Base-by-base conservation (phyloP, 2,113 vertebrate species). In the Turdus rufiventris region DNA sequence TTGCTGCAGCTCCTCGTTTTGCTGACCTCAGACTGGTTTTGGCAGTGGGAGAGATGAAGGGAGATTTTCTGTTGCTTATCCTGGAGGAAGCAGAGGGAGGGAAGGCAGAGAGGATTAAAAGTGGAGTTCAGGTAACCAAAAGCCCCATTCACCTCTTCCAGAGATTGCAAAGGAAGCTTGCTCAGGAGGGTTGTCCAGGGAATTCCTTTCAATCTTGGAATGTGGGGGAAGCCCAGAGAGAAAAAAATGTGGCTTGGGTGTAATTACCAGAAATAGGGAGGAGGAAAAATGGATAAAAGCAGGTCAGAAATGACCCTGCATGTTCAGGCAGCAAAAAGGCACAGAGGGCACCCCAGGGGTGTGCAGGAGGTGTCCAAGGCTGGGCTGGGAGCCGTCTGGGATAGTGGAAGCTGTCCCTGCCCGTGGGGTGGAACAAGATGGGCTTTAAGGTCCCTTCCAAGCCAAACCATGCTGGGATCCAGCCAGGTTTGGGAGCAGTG, bases 11-110 rank as follows among this genome's bases (percentile, higher is more conserved):
- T 91, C 28, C 57, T 53, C 1, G 13, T 87, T 91, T 73, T 95
- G 91, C 95, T 97, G 92, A 93, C 57, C 66, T 53, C 53, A 84
- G 58, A 45, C 38, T 36, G 65, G 1, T 56, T 83, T 66, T 93
- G 63, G 86, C 43, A 29, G 48, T 53, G 54, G 57, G 48, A 78
- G 54, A 91, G 84, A 85, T 84, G 47, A 51, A 80, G 65, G 77
- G 88, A 28, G 58, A 68, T 6, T 50, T 53, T 36, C 63, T 83
- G 12, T 26, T 63, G 48, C 80, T 92, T 85, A 24, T 20, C 11
- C 34, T 34, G 14, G 56, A 53, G 85, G 54, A 70, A 70, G 17
- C 43, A 71, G 54, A 82, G 42, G 48, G 38, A 62, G 40, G 50
- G 43, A 29, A 70, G 58, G 18, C 17, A 62, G 12, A 68, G 38